Evolutionary conservation across 2,888 invertebrate species (phyloP).

Genomic region (Acutogordius australiensis): DNA sequence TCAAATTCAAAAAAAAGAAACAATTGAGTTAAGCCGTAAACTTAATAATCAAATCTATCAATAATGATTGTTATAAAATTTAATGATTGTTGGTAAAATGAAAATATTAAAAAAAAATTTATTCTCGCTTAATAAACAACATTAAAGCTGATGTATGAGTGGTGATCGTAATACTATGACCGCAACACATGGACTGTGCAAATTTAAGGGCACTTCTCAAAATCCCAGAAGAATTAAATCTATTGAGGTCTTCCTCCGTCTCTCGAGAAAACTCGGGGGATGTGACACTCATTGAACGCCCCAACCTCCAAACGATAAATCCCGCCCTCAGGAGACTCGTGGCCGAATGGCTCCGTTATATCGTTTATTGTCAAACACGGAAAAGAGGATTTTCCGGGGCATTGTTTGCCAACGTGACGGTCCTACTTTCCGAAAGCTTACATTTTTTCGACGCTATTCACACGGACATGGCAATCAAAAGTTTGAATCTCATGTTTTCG

Average conservation of each 20-base stretch:
- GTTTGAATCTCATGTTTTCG: background rate
- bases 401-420: background rate
- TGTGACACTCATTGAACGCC: too few relatives aligned
- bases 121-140: too few relatives aligned
- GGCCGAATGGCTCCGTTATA: background rate
- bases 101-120: too few relatives aligned
- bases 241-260: too few relatives aligned
- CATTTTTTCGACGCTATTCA: background rate
- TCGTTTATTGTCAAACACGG: background rate
- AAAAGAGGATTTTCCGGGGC: background rate
- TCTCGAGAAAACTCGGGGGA: too few relatives aligned
- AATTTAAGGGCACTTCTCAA: background rate
- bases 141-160: too few relatives aligned
- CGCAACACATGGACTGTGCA: background rate
- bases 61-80: too few relatives aligned
- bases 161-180: too few relatives aligned
- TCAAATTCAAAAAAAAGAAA: too few relatives aligned
- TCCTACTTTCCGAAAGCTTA: background rate
- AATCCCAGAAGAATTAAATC: background rate
- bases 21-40: too few relatives aligned
- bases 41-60: too few relatives aligned
- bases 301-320: background rate
- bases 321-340: background rate
- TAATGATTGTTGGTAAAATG: too few relatives aligned
- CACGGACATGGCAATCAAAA: background rate